phyloP scores from a whole-genome alignment of 2,113 vertebrate genomes.

The Lagopus muta region DNA sequence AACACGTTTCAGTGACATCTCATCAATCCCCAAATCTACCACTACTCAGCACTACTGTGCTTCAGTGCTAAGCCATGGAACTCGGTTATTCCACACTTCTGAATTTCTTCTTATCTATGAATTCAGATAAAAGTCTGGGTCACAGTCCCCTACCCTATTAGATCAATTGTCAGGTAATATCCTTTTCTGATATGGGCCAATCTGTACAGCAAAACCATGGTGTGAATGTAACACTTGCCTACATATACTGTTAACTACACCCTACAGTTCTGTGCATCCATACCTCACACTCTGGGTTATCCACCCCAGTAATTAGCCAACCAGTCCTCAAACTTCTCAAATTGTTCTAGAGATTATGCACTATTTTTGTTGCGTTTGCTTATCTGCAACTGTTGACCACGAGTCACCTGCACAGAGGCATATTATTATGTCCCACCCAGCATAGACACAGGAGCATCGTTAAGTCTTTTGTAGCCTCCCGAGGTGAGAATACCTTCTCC shows the following conservation, averaged over 20 bases:
- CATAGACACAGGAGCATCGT: not conserved
- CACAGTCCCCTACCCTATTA: not conserved
- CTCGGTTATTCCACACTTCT: not conserved
- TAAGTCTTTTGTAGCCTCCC: not conserved
- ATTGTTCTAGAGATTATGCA: not conserved
- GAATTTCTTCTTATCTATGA: not conserved
- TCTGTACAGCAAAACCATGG: not conserved
- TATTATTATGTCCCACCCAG: not conserved
- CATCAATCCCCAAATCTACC: not conserved
- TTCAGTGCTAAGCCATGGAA: not conserved
- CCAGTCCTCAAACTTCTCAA: not conserved
- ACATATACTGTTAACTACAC: not conserved
- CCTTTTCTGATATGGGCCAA: not conserved
- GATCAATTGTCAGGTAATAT: not conserved
- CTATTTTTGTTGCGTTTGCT: not conserved
- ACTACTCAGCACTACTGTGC: not conserved
- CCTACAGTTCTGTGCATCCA: not conserved
- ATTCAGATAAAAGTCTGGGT: not conserved
- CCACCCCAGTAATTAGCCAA: not conserved
- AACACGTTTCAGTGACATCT: not conserved
- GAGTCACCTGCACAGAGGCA: not conserved
- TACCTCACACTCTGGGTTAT: not conserved
- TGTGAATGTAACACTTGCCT: not conserved
- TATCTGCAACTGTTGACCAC: not conserved
- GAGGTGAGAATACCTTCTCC: not conserved